These are phyloP conservation scores for Alethe diademata DNA, from an alignment of 2,113 vertebrate genomes.

Conservation along the genomic window DNA sequence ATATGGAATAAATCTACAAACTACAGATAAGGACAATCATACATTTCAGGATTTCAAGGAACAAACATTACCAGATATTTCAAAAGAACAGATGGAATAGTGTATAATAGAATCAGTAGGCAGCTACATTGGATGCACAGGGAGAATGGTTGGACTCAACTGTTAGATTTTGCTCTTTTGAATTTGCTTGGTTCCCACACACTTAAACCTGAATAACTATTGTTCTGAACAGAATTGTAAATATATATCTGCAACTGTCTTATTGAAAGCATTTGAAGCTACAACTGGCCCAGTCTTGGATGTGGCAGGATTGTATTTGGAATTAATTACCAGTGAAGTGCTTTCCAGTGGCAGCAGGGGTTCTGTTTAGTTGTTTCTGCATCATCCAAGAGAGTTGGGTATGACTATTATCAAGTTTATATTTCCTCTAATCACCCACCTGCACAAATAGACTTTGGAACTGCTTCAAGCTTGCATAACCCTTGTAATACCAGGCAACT, in stretches of 20 bases:
- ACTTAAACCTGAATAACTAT: constrained; percentile 35
- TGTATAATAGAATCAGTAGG: constrained; percentile 14
- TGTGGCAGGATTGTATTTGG: constrained; percentile 7
- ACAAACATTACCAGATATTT: background rate
- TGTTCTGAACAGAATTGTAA: constrained; percentile 33
- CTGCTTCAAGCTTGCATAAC: constrained; percentile 50
- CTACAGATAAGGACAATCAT: background rate
- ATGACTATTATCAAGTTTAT: constrained; percentile 47
- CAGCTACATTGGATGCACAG: background rate
- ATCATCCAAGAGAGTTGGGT: constrained; percentile 5
- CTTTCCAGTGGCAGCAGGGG: constrained; percentile 30
- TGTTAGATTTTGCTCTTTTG: constrained; percentile 23
- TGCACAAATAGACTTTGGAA: constrained; percentile 58
- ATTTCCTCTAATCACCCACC: constrained; percentile 56
- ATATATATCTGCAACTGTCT: constrained; percentile 42
- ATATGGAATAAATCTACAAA: background rate
- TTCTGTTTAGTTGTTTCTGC: constrained; percentile 39
- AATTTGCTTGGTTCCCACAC: constrained; percentile 26
- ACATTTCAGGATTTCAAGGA: constrained; percentile 2
- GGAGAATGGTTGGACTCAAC: background rate
- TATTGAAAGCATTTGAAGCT: constrained; percentile 26
- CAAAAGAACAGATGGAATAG: constrained; percentile 34
- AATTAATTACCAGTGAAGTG: constrained; percentile 60
- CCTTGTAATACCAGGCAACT: constrained; percentile 38
- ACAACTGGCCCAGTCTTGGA: background rate